Base-by-base conservation (phyloP, 2,797 vertebrate genomes). In the Denticeps clupeoides region DNA sequence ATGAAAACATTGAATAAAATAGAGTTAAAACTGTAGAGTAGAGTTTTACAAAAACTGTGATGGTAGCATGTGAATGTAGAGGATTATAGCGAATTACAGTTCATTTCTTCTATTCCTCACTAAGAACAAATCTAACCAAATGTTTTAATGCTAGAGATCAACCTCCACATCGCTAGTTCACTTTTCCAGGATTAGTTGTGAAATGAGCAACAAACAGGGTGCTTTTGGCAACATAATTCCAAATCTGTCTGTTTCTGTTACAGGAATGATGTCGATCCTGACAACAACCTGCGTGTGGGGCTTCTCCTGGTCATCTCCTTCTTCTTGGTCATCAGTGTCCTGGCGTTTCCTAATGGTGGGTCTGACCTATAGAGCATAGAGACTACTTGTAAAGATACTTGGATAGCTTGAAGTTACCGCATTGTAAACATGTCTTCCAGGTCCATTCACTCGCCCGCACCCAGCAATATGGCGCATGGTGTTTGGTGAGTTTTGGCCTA, bases 341-440 rank as follows among this genome's bases (percentile, higher is more conserved):
- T 97, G 64, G 88, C 93, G 26, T 98, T 98, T 72, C 93, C 93
- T 53, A 98, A 98, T 64, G 93, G 93, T 97, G 80, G 86, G 83
- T 1, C 21, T n/a, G n/a, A n/a, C n/a, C n/a, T n/a, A n/a, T n/a
- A n/a, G n/a, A n/a, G n/a, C n/a, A n/a, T n/a, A n/a, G n/a, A n/a
- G n/a, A n/a, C n/a, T n/a, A n/a, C n/a, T n/a, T n/a, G n/a, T n/a
- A n/a, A n/a, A n/a, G n/a, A 13, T 48, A 3, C 16, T 10, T 40
- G 13, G 41, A 3, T 18, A 78, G 82, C 21, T 83, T 76, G 18
- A 80, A 82, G 44, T 56, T 6, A 11, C 9, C 11, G 18, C 4
- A 19, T 38, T 19, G 3, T 35, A 35, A 23, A 2, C n/a, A n/a
- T n/a, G n/a, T 3, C 53, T 55, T 33, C 1, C 63, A 94, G 91